Evolutionary conservation across 35 echinoderm and acorn worm genomes (phyloP).

Genomic region (Diadema setosum): DNA sequence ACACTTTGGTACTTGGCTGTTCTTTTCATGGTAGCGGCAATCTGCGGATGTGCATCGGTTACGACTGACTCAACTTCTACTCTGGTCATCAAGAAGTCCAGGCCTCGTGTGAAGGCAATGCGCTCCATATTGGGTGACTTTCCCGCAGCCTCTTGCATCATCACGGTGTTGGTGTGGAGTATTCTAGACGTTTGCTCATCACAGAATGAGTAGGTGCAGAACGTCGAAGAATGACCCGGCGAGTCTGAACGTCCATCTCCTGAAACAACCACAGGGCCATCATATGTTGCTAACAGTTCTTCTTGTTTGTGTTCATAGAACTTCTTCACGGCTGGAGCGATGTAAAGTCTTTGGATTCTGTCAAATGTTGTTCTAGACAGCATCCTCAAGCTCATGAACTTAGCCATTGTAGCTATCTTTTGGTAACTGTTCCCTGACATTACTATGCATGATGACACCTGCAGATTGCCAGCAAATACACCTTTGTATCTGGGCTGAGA

Average conservation of each 20-base stretch:
- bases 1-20: background rate
- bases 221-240: constrained; percentile 17
- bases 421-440: background rate
- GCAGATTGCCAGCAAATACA: constrained; percentile 12
- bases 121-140: constrained; percentile 48
- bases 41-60: constrained; percentile 51
- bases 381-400: background rate
- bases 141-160: constrained; percentile 10
- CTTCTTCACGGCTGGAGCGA: background rate
- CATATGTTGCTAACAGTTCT: background rate
- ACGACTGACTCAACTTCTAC: constrained; percentile 17
- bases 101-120: background rate
- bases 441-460: background rate
- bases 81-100: background rate
- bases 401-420: background rate
- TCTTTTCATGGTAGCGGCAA: constrained; percentile 14
- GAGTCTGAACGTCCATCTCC: constrained; percentile 43
- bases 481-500: background rate
- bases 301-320: background rate
- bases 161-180: constrained; percentile 21
- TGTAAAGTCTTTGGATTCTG: background rate
- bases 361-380: background rate
- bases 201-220: constrained; percentile 27
- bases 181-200: background rate
- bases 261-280: background rate